Evolutionary conservation across 2,113 vertebrate genomes (phyloP).

Genomic region (Pungitius pungitius): DNA sequence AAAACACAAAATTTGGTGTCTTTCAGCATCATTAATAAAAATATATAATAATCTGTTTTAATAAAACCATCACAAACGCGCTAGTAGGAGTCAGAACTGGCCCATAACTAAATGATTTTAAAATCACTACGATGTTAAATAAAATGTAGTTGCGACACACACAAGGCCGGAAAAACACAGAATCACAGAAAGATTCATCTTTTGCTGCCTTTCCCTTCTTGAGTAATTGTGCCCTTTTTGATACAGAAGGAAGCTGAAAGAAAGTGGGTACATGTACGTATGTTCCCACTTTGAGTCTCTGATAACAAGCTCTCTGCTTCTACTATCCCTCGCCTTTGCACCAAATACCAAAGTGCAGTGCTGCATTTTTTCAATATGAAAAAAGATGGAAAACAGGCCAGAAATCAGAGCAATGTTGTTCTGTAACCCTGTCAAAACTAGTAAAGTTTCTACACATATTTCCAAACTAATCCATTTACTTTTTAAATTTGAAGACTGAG

Average conservation of each 20-base stretch:
- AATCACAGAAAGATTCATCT: background rate
- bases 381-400: background rate
- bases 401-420: constrained; percentile 2
- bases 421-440: background rate
- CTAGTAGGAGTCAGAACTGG: no score
- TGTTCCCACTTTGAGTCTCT: background rate
- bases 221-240: background rate
- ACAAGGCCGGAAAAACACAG: constrained; percentile 10
- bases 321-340: background rate
- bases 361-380: constrained; percentile 25
- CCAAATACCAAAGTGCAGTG: constrained; percentile 9
- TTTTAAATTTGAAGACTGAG: background rate
- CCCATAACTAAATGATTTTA: constrained; percentile 27
- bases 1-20: background rate
- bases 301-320: constrained; percentile 9
- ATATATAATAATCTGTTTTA: constrained; percentile 1
- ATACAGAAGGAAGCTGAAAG: background rate
- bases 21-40: background rate
- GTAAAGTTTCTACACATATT: background rate
- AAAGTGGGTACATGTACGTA: background rate
- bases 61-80: constrained; percentile 13
- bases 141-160: constrained; percentile 15
- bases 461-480: background rate
- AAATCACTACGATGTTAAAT: no score
- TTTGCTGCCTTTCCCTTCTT: constrained; percentile 22